These are phyloP conservation scores for Drosophila lacteicornis DNA, from an alignment of 1,140 invertebrate species.

Conservation along the genomic window DNA sequence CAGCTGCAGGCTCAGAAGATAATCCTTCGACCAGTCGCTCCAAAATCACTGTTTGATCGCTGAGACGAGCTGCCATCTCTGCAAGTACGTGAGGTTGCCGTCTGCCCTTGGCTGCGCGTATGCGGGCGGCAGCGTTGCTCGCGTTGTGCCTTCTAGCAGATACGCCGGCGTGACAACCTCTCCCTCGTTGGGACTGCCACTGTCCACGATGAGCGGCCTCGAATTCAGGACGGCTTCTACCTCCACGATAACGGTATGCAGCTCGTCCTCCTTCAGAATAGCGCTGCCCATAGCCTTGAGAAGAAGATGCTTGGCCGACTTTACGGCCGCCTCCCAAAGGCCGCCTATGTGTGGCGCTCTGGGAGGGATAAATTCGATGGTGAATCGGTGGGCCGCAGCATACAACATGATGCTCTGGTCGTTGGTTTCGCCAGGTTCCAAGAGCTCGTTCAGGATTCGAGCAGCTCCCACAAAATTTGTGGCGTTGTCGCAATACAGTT, in stretches of 20 bases:
- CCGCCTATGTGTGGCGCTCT: not conserved
- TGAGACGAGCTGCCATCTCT: constrained; percentile 1
- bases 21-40: not conserved
- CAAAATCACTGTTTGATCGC: not conserved
- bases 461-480: too few relatives aligned
- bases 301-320: not conserved
- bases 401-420: not conserved
- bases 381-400: not conserved
- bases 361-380: not conserved
- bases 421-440: too few relatives aligned
- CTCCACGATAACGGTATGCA: not conserved
- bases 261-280: not conserved
- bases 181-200: too few relatives aligned
- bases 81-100: not conserved
- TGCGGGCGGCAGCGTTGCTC: not conserved
- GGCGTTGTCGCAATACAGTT: not conserved
- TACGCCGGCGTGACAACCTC: not conserved
- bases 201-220: not conserved
- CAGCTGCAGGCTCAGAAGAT: not conserved
- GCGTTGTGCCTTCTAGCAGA: too few relatives aligned
- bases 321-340: not conserved
- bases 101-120: not conserved
- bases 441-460: not conserved
- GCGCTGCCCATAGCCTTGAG: not conserved
- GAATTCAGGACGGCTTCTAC: not conserved